phyloP scores from a whole-genome alignment of 2,797 vertebrate species.

The Enteromius radiatus region DNA sequence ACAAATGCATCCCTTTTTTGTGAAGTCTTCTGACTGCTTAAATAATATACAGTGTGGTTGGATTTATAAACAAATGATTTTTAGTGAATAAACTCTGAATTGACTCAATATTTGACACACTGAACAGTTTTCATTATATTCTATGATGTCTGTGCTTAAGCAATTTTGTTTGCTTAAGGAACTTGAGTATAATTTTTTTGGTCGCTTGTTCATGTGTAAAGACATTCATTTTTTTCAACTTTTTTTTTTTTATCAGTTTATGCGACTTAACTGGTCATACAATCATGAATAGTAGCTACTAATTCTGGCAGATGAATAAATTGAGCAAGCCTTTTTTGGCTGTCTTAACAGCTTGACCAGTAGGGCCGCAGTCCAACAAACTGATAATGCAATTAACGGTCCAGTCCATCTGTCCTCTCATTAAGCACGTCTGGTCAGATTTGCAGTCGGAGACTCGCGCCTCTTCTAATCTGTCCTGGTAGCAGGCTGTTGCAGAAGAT shows the following conservation, averaged over 20 bases:
- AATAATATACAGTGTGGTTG: not conserved
- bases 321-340: constrained; percentile 28
- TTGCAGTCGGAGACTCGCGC: constrained; percentile 8
- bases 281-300: constrained; percentile 5
- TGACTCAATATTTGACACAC: not conserved
- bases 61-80: not conserved
- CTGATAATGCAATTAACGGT: constrained; percentile 51
- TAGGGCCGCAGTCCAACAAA: constrained; percentile 27
- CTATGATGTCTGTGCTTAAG: not conserved
- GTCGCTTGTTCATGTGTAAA: not conserved
- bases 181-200: not conserved
- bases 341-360: constrained; percentile 29
- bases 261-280: not conserved
- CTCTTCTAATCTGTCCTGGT: constrained; percentile 25
- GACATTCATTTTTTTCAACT: not conserved
- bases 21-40: not conserved
- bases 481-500: constrained; percentile 37
- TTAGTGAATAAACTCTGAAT: not conserved
- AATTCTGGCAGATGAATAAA: constrained; percentile 19
- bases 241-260: too few relatives aligned
- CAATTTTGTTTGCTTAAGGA: not conserved
- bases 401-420: constrained; percentile 45
- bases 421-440: constrained; percentile 42
- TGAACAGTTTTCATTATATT: not conserved
- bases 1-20: not conserved